Percentiles rank a stretch among this genome's conserved stretches.
phyloP scores from a whole-genome alignment of 37 sponge, comb jelly and placozoan genomes.

The Geodia barretti region DNA sequence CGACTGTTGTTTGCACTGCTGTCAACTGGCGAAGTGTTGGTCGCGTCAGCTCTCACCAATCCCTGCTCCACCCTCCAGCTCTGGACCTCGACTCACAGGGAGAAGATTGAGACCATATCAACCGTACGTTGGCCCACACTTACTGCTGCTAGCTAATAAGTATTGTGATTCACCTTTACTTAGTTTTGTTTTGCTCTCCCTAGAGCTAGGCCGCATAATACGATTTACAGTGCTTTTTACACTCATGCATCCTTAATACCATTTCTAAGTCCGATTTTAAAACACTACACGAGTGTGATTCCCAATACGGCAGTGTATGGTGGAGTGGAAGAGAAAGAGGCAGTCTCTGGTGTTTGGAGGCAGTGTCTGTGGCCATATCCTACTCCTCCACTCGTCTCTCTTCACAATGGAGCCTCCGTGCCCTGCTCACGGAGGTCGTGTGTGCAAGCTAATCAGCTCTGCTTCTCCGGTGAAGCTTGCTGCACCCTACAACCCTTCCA shows the following conservation, averaged over 20 bases:
- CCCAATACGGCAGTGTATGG: neutral
- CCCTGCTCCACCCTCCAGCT: conserved; percentile 51
- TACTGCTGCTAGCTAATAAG: neutral
- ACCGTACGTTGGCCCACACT: conserved; percentile 12
- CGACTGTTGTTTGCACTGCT: conserved; percentile 39
- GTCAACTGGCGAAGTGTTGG: conserved; percentile 46
- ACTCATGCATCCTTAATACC: too few species aligned
- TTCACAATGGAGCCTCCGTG: conserved; percentile 37
- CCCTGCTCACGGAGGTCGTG: conserved; percentile 54
- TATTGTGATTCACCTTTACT: neutral
- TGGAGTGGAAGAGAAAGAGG: neutral
- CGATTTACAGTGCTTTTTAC: too few species aligned
- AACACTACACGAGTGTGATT: neutral
- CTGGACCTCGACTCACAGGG: conserved; percentile 36
- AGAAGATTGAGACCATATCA: conserved; percentile 42
- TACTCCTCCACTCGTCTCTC: conserved; percentile 16
- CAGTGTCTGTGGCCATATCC: conserved; percentile 40
- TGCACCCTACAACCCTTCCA: neutral
- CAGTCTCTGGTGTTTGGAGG: conserved; percentile 54
- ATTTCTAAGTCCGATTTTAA: too few species aligned
- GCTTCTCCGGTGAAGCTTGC: neutral
- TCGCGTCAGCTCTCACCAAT: conserved; percentile 44
- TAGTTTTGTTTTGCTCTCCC: too few species aligned
- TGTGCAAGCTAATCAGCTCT: conserved; percentile 37
- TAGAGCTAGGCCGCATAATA: too few species aligned